A percentile compares a stretch with the other conserved stretches of the same genome.
Conservation (phyloP, 2,797 vertebrate species). For the Tenualosa thibaudeaui region DNA sequence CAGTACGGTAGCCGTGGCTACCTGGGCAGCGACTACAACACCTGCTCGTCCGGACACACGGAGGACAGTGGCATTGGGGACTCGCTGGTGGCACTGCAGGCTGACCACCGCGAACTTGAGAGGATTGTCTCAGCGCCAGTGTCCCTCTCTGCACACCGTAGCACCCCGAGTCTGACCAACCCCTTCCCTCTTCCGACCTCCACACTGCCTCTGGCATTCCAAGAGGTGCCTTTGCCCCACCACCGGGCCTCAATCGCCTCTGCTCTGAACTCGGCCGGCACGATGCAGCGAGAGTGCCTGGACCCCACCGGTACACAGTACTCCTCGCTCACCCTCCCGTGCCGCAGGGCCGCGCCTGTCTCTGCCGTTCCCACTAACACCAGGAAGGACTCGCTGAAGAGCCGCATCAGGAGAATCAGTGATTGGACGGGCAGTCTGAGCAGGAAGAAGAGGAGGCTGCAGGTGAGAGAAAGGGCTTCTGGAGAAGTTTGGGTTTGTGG, state of each 20-base stretch:
- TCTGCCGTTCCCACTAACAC: slow-evolving; percentile 52
- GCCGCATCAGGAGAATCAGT: slow-evolving; percentile 85
- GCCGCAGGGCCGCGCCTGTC: slow-evolving; percentile 71
- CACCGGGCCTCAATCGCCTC: slow-evolving; percentile 75
- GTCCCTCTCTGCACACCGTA: slow-evolving; percentile 67
- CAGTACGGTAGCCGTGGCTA: slow-evolving; percentile 32
- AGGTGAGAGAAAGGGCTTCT: slow-evolving; percentile 70
- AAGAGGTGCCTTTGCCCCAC: slow-evolving; percentile 59
- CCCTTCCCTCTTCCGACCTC: slow-evolving; percentile 64
- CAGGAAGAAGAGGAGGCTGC: slow-evolving; percentile 89
- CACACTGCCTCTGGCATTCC: slow-evolving; percentile 65
- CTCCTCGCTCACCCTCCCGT: slow-evolving; percentile 81
- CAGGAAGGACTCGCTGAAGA: slow-evolving; percentile 89
- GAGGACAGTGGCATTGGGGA: slow-evolving; percentile 72
- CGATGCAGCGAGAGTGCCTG: slow-evolving; percentile 56
- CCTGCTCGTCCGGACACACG: slow-evolving; percentile 57
- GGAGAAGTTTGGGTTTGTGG: neutral
- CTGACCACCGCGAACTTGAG: slow-evolving; percentile 68
- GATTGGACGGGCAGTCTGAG: slow-evolving; percentile 96
- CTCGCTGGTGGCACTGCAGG: slow-evolving; percentile 56
- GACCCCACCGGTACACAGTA: slow-evolving; percentile 62
- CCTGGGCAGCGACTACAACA: slow-evolving; percentile 49
- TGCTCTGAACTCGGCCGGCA: slow-evolving; percentile 70
- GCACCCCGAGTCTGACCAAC: slow-evolving; percentile 65
- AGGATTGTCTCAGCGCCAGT: slow-evolving; percentile 69